These are phyloP conservation scores for Ophion costatus DNA, from an alignment of 2,888 invertebrate species.

Conservation along the genomic window DNA sequence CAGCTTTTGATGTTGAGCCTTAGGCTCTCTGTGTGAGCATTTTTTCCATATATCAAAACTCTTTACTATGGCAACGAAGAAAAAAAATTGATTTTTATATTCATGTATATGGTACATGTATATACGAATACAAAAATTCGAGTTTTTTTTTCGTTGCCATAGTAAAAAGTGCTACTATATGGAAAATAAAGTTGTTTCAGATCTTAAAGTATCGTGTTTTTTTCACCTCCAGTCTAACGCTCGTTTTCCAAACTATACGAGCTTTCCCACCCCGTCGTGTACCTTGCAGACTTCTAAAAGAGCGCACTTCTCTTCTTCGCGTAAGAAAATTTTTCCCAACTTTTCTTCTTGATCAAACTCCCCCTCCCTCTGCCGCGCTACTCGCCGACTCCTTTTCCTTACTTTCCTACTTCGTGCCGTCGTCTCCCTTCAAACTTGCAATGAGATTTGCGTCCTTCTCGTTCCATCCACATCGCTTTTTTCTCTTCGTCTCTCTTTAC, in stretches of 20 bases:
- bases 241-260: constrained; percentile 23
- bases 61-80: no score
- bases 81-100: no score
- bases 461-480: neutral
- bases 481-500: neutral
- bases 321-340: no score
- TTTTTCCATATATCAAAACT: no score
- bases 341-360: constrained; percentile 15
- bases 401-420: neutral
- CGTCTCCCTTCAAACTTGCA: constrained; percentile 51
- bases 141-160: no score
- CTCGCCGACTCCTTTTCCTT: constrained; percentile 14
- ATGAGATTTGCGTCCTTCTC: constrained; percentile 60
- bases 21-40: no score
- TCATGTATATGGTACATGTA: no score
- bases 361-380: constrained; percentile 28
- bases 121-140: no score
- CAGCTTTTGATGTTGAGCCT: no score
- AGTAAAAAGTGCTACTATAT: no score
- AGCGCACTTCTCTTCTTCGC: no score
- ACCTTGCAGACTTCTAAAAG: neutral
- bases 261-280: constrained; percentile 19
- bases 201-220: neutral
- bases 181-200: no score
- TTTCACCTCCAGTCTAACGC: neutral